Conservation (phyloP, 2,888 invertebrate species). For the Caenorhabditis japonica region DNA sequence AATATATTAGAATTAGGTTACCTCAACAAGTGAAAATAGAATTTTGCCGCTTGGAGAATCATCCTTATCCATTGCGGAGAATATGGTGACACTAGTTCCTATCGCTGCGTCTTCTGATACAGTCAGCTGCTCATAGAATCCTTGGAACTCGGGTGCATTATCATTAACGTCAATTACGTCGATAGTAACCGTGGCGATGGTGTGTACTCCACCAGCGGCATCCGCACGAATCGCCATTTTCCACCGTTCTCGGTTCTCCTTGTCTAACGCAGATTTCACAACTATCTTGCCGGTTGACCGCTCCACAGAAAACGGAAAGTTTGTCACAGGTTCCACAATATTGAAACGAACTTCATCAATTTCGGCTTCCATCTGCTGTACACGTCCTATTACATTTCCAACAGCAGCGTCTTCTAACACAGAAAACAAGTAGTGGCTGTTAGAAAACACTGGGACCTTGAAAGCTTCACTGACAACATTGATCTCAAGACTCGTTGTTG, state of each 20-base stretch:
- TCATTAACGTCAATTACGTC: slow-evolving; percentile 78
- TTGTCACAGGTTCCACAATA: slow-evolving; percentile 47
- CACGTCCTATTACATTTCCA: slow-evolving; percentile 78
- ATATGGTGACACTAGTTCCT: slow-evolving; percentile 71
- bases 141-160: slow-evolving; percentile 72
- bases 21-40: slow-evolving; percentile 39
- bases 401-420: slow-evolving; percentile 85
- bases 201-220: slow-evolving; percentile 60
- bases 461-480: slow-evolving; percentile 81
- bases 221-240: slow-evolving; percentile 59
- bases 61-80: slow-evolving; percentile 72
- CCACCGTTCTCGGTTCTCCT: slow-evolving; percentile 82
- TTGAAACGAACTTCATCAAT: slow-evolving; percentile 62
- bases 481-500: slow-evolving; percentile 87
- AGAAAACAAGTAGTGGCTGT: slow-evolving; percentile 86
- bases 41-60: slow-evolving; percentile 56
- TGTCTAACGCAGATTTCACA: slow-evolving; percentile 89
- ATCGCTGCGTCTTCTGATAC: slow-evolving; percentile 70
- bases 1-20: slow-evolving; percentile 82
- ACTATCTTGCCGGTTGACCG: slow-evolving; percentile 88
- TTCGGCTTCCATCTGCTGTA: slow-evolving; percentile 63
- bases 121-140: slow-evolving; percentile 59
- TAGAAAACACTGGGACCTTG: slow-evolving; percentile 84
- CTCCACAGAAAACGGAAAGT: slow-evolving; percentile 84
- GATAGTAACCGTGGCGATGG: slow-evolving; percentile 63